These are phyloP conservation scores for Trimorus sp. DNA, from an alignment of 2,888 invertebrate species.

Conservation along the genomic window DNA sequence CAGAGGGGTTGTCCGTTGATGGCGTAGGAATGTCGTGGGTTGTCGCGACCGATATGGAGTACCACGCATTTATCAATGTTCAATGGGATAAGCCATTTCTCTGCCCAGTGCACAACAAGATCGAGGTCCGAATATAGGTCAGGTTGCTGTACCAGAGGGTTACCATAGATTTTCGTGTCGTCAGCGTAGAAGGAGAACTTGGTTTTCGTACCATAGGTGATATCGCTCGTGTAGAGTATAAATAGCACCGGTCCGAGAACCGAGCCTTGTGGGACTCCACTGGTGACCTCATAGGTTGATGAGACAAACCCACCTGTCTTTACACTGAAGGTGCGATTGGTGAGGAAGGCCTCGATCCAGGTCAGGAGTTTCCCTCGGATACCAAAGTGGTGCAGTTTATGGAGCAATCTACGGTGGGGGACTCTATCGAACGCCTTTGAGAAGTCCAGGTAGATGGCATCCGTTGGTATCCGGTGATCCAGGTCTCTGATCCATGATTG, in stretches of 20 bases:
- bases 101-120: not conserved
- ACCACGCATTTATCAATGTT: not conserved
- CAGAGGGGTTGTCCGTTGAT: too few relatives aligned
- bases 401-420: conserved; percentile 14
- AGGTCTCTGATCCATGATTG: not conserved
- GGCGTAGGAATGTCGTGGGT: not conserved
- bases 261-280: conserved; percentile 12
- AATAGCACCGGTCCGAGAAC: conserved; percentile 2
- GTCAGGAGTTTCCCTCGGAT: conserved; percentile 1
- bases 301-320: too few relatives aligned
- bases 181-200: not conserved
- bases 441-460: conserved; percentile 31
- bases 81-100: not conserved
- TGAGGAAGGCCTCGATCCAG: conserved; percentile 4
- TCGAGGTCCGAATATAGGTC: not conserved
- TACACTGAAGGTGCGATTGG: too few relatives aligned
- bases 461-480: not conserved
- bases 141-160: too few relatives aligned
- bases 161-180: too few relatives aligned
- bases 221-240: not conserved
- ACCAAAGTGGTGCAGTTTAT: conserved; percentile 2
- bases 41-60: not conserved
- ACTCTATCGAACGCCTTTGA: conserved; percentile 34
- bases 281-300: not conserved
- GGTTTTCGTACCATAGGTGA: conserved; percentile 20